Conservation (phyloP, 1,140 invertebrate species). For the Drosophila erecta region DNA sequence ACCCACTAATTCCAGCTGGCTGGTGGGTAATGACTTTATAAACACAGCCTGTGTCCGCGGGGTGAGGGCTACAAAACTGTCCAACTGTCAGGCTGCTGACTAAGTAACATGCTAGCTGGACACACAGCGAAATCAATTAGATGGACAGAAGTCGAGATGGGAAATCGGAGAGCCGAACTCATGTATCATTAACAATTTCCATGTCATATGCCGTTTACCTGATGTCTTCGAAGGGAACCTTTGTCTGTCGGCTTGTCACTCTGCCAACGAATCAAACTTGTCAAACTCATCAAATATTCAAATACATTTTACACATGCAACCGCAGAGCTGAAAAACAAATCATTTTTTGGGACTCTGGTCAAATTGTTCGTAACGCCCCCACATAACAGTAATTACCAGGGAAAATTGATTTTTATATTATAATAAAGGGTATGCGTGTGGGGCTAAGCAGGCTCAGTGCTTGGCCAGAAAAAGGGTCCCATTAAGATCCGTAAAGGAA, state of each 20-base stretch:
- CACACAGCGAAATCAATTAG: conserved; percentile 71
- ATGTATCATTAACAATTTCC: conserved; percentile 81
- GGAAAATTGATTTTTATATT: conserved; percentile 76
- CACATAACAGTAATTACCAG: conserved; percentile 58
- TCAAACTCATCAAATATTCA: conserved; percentile 75
- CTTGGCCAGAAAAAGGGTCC: conserved; percentile 31
- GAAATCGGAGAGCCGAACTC: conserved; percentile 53
- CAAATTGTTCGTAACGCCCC: conserved; percentile 56
- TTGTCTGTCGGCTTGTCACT: conserved; percentile 32
- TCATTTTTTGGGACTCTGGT: conserved; percentile 15
- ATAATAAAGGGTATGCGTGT: conserved; percentile 17
- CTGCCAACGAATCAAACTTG: conserved; percentile 46
- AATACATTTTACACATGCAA: conserved; percentile 77
- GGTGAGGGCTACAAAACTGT: conserved; percentile 37
- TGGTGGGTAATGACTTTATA: conserved; percentile 69
- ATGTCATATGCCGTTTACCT: conserved; percentile 68
- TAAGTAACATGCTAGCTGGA: conserved; percentile 51
- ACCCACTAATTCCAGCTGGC: conserved; percentile 19
- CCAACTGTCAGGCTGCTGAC: conserved; percentile 60
- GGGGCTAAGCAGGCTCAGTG: conserved; percentile 3
- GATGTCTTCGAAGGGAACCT: conserved; percentile 50
- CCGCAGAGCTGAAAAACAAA: conserved; percentile 29
- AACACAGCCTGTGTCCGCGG: conserved; percentile 36
- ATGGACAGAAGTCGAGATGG: conserved; percentile 40
- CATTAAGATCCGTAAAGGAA: conserved; percentile 23